phyloP scores from a whole-genome alignment of 1,140 invertebrate species.

The Piezodorus guildinii region DNA sequence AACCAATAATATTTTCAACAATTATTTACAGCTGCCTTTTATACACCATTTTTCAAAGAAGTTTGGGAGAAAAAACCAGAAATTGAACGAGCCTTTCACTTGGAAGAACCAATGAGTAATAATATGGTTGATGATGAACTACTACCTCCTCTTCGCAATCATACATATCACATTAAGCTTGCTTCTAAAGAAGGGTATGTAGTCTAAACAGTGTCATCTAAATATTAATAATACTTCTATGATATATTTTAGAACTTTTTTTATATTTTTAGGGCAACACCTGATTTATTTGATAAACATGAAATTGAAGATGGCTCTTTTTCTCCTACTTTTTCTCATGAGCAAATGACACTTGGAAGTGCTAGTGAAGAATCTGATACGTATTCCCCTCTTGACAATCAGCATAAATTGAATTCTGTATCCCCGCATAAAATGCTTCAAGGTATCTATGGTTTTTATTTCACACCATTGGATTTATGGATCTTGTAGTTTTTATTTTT shows the following conservation, averaged over 20 bases:
- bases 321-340: slow-evolving; percentile 34
- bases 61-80: slow-evolving; percentile 92
- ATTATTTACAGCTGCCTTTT: slow-evolving; percentile 69
- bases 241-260: not conserved
- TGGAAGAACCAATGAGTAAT: slow-evolving; percentile 58
- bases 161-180: slow-evolving; percentile 35
- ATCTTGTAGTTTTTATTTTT: no score
- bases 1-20: not conserved
- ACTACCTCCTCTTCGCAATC: slow-evolving; percentile 42
- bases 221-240: no score
- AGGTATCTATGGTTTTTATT: slow-evolving; percentile 31
- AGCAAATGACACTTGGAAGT: slow-evolving; percentile 35
- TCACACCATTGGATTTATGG: not conserved
- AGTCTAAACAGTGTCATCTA: slow-evolving; percentile 3
- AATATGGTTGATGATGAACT: slow-evolving; percentile 31
- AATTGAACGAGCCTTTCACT: slow-evolving; percentile 83
- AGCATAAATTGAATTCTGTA: slow-evolving; percentile 30
- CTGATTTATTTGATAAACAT: slow-evolving; percentile 65
- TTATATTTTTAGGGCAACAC: slow-evolving; percentile 47
- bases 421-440: slow-evolving; percentile 36
- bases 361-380: slow-evolving; percentile 59
- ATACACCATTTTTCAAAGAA: slow-evolving; percentile 90
- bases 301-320: slow-evolving; percentile 39
- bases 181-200: slow-evolving; percentile 36
- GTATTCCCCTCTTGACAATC: slow-evolving; percentile 46